Evolutionary conservation across 2,113 vertebrate genomes (phyloP).

Genomic region (Lagopus muta): DNA sequence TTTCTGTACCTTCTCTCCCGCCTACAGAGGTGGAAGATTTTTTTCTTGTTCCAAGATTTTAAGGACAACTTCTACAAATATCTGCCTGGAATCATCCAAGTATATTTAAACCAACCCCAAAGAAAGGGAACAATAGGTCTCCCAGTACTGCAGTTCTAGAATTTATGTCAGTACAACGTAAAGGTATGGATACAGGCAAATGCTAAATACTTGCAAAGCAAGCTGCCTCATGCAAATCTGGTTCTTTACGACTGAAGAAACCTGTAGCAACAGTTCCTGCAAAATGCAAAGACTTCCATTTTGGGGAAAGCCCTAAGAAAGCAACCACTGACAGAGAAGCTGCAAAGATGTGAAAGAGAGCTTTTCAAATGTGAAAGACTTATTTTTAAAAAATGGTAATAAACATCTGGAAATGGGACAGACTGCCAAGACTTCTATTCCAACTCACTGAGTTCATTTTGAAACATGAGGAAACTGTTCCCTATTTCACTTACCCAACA

Average conservation of each 20-base stretch:
- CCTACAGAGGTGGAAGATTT: slow-evolving; percentile 31
- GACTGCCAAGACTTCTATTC: background rate
- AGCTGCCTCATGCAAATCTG: background rate
- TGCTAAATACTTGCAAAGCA: background rate
- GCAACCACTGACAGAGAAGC: background rate
- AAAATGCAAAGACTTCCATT: background rate
- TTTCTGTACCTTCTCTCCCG: slow-evolving; percentile 29
- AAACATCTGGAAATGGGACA: background rate
- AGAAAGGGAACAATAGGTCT: background rate
- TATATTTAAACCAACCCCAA: background rate
- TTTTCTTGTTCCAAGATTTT: slow-evolving; percentile 19
- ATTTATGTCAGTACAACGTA: background rate
- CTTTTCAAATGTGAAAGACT: background rate
- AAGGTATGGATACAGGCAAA: background rate
- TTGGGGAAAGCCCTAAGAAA: background rate
- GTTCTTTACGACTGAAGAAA: background rate
- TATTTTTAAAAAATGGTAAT: background rate
- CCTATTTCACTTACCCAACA: background rate
- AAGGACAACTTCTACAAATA: slow-evolving; percentile 47
- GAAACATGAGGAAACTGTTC: background rate
- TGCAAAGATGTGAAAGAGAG: background rate
- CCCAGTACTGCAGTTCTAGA: background rate
- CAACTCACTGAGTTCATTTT: background rate
- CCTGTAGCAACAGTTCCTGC: background rate
- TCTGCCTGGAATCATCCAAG: slow-evolving; percentile 1